Evolutionary conservation across 1,140 invertebrate species (phyloP), one percentile per base, ranked within the genome.

Genomic region (Akabosia matsudoensis): DNA sequence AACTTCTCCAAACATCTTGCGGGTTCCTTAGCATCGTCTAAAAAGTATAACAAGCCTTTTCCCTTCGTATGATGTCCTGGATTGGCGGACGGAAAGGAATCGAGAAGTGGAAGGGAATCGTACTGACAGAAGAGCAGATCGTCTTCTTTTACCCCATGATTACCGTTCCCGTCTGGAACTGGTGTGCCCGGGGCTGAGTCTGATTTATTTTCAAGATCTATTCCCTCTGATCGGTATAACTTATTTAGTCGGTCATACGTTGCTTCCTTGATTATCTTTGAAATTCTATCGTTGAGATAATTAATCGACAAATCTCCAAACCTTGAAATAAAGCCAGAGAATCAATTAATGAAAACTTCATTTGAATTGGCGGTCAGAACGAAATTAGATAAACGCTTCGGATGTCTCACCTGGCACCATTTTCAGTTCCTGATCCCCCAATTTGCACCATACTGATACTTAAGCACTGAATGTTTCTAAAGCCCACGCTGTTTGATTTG

Each of bases 401-500:
- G n/a, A n/a, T n/a, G n/a, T n/a, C n/a, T 37, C 74, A 79, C 78
- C 76, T 79, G 18, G 45, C 78, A 75, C 56, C 67, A 51, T 56
- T 70, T 30, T 74, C 74, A 4, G 37, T 34, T 72, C 74, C 24
- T 28, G 76, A 77, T 34, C 72, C 75, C 51, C 79, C 79, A 73
- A 80, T 56, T 74, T 78, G 76, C 34, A 77, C 76, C 61, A 80
- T 73, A 26, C 31, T 61, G 22, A 74, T 14, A 72, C 77, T 80
- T 18, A 78, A 22, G 37, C 79, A 78, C 33, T 78, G 77, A 54
- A 78, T 71, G 45, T 78, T 78, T 71, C 79, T 54, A 54, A 78
- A 80, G 24, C 79, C 77, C 26, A 80, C 79, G 52, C 79, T 78
- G 51, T 80, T 80, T 34, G 70, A 74, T 45, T 80, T 80, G 64